Percentiles rank a stretch among this genome's conserved stretches.
Evolutionary conservation across 2,113 vertebrate species (phyloP).

Genomic region (Epinephelus moara): DNA sequence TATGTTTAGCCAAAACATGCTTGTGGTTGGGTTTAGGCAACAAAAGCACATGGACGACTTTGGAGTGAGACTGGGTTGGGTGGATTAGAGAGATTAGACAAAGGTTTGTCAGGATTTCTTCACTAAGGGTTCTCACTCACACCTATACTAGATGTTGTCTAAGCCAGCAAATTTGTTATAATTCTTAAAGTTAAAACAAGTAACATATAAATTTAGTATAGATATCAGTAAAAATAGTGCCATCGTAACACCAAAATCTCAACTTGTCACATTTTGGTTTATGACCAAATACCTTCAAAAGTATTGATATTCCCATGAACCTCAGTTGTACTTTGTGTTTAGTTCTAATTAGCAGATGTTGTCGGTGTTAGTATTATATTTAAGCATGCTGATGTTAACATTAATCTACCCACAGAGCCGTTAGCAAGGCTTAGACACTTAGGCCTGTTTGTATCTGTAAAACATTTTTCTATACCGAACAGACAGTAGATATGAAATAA

Average conservation of each 20-base stretch:
- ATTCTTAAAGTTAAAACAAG: not conserved
- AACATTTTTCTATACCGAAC: not conserved
- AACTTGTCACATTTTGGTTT: not conserved
- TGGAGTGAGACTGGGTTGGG: too few relatives aligned
- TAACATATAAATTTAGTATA: not conserved
- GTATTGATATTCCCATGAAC: not conserved
- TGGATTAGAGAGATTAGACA: too few relatives aligned
- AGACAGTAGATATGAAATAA: too few relatives aligned
- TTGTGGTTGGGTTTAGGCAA: too few relatives aligned
- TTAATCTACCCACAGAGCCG: not conserved
- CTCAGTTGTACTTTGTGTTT: not conserved
- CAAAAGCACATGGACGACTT: too few relatives aligned
- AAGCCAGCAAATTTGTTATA: too few relatives aligned
- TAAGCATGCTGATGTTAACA: not conserved
- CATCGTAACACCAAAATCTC: not conserved
- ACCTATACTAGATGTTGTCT: too few relatives aligned
- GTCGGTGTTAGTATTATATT: too few relatives aligned
- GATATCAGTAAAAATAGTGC: not conserved
- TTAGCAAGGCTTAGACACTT: too few relatives aligned
- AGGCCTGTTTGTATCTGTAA: not conserved
- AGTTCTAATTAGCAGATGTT: not conserved
- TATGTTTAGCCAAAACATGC: too few relatives aligned
- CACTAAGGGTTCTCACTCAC: too few relatives aligned
- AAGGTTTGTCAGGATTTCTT: too few relatives aligned
- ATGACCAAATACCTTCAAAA: not conserved